Conservation (phyloP, 2,888 invertebrate genomes). For the Priapulus caudatus region DNA sequence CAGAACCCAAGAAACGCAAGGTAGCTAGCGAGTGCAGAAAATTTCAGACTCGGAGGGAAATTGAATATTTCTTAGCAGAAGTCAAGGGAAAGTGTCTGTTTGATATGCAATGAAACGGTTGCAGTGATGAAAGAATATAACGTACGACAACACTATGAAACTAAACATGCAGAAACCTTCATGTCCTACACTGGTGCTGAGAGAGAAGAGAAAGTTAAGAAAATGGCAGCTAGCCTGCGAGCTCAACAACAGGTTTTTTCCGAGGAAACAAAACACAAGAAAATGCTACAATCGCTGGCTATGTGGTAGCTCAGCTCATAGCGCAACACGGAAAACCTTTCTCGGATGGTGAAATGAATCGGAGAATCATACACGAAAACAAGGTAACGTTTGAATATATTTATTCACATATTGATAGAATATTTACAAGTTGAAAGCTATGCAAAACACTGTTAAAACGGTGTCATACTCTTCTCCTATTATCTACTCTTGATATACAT, state of each 20-base stretch:
- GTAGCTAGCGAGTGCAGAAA: conserved; percentile 1
- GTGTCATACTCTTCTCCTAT: no score
- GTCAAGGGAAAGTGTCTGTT: neutral
- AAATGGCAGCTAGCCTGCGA: conserved; percentile 3
- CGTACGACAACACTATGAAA: neutral
- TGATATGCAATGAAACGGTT: neutral
- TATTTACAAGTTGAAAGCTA: no score
- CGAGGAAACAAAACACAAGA: neutral
- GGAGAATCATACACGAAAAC: no score
- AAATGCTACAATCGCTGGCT: neutral
- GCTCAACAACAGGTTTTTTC: conserved; percentile 1
- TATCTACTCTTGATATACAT: no score
- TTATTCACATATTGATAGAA: no score
- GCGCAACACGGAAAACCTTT: neutral
- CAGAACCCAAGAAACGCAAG: neutral
- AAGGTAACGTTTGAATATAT: no score
- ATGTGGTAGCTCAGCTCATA: neutral
- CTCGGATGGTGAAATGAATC: no score
- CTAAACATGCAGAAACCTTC: neutral
- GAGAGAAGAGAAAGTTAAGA: neutral
- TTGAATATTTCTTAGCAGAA: neutral
- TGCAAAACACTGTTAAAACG: no score
- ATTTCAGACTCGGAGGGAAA: conserved; percentile 1
- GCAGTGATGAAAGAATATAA: neutral
- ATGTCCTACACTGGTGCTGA: conserved; percentile 1